phyloP scores from a whole-genome alignment of 2,797 vertebrate species.

The Brachyalestes nurse region DNA sequence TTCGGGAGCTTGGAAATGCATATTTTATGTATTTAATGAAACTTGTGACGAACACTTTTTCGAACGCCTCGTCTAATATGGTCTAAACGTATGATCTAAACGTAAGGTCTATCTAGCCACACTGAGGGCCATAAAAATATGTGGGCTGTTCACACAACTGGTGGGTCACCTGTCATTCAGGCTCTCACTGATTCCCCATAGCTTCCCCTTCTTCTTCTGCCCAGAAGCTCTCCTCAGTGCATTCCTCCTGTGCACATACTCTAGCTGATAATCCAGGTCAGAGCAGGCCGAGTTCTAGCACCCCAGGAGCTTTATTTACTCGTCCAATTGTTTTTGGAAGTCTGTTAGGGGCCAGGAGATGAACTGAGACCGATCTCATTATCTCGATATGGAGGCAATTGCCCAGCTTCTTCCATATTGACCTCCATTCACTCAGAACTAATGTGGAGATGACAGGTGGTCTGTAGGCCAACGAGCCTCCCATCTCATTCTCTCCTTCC shows the following conservation, averaged over 20 bases:
- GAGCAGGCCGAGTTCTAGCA: conserved; percentile 46
- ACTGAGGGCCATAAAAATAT: neutral
- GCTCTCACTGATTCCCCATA: neutral
- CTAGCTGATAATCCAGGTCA: conserved; percentile 69
- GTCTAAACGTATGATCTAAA: neutral
- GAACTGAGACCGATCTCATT: conserved; percentile 76
- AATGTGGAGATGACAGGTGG: conserved; percentile 67
- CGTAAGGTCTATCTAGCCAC: neutral
- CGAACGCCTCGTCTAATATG: neutral
- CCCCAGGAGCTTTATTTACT: conserved; percentile 74
- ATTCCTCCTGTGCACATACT: conserved; percentile 78
- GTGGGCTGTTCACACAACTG: neutral
- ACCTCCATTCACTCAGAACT: conserved; percentile 70
- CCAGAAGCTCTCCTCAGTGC: conserved; percentile 42
- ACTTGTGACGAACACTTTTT: neutral
- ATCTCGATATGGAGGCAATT: conserved; percentile 61
- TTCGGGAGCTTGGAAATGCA: neutral
- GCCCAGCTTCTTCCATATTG: conserved; percentile 64
- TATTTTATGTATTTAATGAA: conserved; percentile 1
- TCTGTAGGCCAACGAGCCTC: conserved; percentile 54
- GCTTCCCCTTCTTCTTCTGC: conserved; percentile 14
- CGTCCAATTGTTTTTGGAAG: conserved; percentile 71
- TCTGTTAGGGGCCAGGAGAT: conserved; percentile 71
- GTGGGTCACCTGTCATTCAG: neutral
- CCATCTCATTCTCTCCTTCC: neutral